Evolutionary conservation across 2,888 invertebrate genomes (phyloP).

Genomic region (Pantelozetes paolii): DNA sequence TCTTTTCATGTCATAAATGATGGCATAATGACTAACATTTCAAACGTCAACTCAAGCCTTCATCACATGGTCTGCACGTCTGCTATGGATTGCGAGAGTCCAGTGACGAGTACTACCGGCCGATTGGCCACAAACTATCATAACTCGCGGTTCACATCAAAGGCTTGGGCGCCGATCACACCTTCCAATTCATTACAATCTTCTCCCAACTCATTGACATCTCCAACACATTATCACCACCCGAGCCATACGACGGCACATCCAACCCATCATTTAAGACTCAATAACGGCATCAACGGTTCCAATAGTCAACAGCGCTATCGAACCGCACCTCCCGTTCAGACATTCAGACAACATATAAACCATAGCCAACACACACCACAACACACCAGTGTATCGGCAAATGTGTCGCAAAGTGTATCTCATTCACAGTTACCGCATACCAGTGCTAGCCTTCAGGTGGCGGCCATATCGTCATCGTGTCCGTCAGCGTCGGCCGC

Average conservation of each 20-base stretch:
- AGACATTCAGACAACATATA: neutral
- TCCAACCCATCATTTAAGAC: slow-evolving; percentile 10
- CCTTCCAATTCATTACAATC: neutral
- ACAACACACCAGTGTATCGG: neutral
- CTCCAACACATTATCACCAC: slow-evolving; percentile 14
- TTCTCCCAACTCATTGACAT: neutral
- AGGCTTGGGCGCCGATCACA: slow-evolving; percentile 21
- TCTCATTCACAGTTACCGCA: slow-evolving; percentile 17
- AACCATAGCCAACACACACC: neutral
- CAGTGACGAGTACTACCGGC: slow-evolving; percentile 50
- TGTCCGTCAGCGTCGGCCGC: slow-evolving; percentile 21
- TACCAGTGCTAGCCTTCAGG: slow-evolving; percentile 9
- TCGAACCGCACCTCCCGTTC: neutral
- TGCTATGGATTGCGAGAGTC: slow-evolving; percentile 76
- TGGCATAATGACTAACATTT: slow-evolving; percentile 44
- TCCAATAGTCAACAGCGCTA: slow-evolving; percentile 27
- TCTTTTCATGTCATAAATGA: slow-evolving; percentile 35
- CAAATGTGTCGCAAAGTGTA: neutral
- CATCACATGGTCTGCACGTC: slow-evolving; percentile 44
- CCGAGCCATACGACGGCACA: neutral
- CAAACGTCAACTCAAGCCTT: slow-evolving; percentile 43
- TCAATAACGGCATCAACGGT: slow-evolving; percentile 12
- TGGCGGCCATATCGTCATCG: slow-evolving; percentile 23
- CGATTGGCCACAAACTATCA: slow-evolving; percentile 44
- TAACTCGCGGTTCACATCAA: slow-evolving; percentile 17